Conservation (phyloP, 2,113 vertebrate species). For the Poicephalus meyeri region DNA sequence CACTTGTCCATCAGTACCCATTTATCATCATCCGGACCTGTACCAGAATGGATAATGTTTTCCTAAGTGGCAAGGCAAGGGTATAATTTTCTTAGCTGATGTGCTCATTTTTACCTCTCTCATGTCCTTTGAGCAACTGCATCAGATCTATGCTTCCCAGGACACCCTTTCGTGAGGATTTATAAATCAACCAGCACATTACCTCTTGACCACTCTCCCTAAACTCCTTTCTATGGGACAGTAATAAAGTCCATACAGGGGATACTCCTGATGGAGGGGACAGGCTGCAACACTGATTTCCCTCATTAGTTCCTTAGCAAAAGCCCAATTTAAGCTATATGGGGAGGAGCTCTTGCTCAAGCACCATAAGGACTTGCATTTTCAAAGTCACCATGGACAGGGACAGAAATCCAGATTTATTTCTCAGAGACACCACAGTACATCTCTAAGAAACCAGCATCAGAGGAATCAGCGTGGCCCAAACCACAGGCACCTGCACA, state of each 20-base stretch:
- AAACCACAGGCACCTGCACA: background rate
- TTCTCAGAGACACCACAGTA: background rate
- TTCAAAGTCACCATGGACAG: background rate
- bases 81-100: conserved; percentile 41
- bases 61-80: conserved; percentile 34
- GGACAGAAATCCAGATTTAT: background rate
- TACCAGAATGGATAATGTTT: background rate
- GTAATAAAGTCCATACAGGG: background rate
- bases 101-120: background rate
- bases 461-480: background rate
- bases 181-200: background rate
- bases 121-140: background rate
- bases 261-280: background rate
- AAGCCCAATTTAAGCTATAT: background rate
- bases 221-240: background rate
- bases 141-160: background rate
- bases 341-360: background rate
- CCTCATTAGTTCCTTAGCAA: background rate
- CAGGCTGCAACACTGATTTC: background rate
- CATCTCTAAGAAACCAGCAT: background rate
- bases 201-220: background rate
- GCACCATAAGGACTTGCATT: background rate
- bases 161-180: background rate
- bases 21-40: background rate
- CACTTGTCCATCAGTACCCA: conserved; percentile 16